phyloP scores from a whole-genome alignment of 2,113 vertebrate genomes.

The Lophius piscatorius region DNA sequence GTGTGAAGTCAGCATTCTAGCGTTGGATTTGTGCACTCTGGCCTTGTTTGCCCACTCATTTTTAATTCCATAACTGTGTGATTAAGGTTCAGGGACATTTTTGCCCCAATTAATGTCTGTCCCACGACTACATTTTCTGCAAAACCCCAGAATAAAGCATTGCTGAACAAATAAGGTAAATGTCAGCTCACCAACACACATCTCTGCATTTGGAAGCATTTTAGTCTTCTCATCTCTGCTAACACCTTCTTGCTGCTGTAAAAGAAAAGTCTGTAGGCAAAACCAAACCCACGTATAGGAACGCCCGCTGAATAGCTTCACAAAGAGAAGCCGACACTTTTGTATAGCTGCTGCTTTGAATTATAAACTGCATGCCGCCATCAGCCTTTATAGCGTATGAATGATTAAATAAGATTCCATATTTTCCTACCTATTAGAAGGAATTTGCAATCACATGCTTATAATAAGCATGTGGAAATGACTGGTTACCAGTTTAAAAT shows the following conservation, averaged over 20 bases:
- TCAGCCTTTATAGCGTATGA: conserved; percentile 24
- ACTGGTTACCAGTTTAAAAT: conserved; percentile 1
- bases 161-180: conserved; percentile 22
- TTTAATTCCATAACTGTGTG: conserved; percentile 59
- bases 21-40: conserved; percentile 21
- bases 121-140: conserved; percentile 40
- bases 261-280: conserved; percentile 1
- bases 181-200: conserved; percentile 30
- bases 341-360: conserved; percentile 28
- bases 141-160: conserved; percentile 47
- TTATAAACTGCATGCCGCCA: conserved; percentile 20
- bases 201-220: conserved; percentile 4
- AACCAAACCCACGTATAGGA: conserved; percentile 29
- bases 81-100: conserved; percentile 68
- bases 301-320: not conserved
- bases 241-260: conserved; percentile 28
- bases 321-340: conserved; percentile 8
- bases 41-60: conserved; percentile 37
- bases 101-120: conserved; percentile 48
- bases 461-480: conserved; percentile 42
- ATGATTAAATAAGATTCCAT: conserved; percentile 27
- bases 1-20: conserved; percentile 44
- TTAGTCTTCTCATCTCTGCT: conserved; percentile 14
- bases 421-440: conserved; percentile 53
- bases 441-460: conserved; percentile 32